A percentile compares a stretch with the other conserved stretches of the same genome.
These are phyloP conservation scores for Paralichthys olivaceus DNA, from an alignment of 2,113 vertebrate genomes.

Conservation along the genomic window DNA sequence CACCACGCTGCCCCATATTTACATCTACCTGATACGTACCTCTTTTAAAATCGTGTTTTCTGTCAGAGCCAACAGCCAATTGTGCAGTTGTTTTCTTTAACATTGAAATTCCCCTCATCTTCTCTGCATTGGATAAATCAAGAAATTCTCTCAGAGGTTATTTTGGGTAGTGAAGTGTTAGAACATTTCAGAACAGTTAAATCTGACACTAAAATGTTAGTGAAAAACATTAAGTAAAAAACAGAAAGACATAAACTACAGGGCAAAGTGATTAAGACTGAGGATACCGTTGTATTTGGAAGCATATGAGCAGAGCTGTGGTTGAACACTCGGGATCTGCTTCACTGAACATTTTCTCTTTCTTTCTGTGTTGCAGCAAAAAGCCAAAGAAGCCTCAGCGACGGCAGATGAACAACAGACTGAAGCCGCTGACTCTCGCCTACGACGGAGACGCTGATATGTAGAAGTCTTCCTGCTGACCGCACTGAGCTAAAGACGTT, in stretches of 20 bases:
- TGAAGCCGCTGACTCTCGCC: conserved; percentile 98
- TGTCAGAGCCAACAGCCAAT: no score
- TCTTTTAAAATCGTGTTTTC: no score
- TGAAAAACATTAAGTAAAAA: neutral
- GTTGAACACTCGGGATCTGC: neutral
- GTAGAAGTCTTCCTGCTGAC: conserved; percentile 77
- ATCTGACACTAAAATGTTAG: neutral
- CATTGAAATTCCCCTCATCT: no score
- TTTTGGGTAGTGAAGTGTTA: no score
- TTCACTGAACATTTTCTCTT: neutral
- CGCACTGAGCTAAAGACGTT: conserved; percentile 28
- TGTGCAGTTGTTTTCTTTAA: no score
- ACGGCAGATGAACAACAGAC: conserved; percentile 95
- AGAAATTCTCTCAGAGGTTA: no score
- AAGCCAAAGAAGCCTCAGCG: conserved; percentile 99
- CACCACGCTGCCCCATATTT: no score
- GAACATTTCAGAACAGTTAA: neutral
- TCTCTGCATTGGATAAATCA: no score
- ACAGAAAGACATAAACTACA: neutral
- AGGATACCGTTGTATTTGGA: neutral
- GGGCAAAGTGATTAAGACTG: no score
- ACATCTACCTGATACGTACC: no score
- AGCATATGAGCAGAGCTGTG: neutral
- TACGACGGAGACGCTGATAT: conserved; percentile 98
- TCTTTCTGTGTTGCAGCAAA: conserved; percentile 84